Conservation (phyloP, 2,113 vertebrate species). For the Brachyhypopomus gauderio region DNA sequence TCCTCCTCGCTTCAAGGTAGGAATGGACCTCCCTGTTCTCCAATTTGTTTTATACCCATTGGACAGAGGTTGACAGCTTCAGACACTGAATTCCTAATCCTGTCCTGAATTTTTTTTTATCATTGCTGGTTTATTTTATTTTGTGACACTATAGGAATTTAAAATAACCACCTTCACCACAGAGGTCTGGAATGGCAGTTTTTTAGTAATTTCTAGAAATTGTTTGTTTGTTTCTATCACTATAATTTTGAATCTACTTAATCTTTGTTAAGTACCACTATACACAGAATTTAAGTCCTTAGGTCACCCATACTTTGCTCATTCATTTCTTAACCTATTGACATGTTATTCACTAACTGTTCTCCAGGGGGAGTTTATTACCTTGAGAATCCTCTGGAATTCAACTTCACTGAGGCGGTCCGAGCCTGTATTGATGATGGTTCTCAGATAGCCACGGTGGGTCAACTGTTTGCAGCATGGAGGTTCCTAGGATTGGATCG, state of each 20-base stretch:
- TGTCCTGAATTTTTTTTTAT: too few species aligned
- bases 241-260: not conserved
- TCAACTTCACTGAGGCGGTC: conserved; percentile 79
- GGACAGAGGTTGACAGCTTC: not conserved
- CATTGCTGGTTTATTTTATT: too few species aligned
- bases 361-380: conserved; percentile 82
- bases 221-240: not conserved
- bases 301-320: not conserved
- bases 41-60: not conserved
- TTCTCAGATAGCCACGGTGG: conserved; percentile 79
- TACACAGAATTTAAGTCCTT: not conserved
- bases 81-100: too few species aligned
- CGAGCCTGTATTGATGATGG: conserved; percentile 73
- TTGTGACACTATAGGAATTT: too few species aligned
- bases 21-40: not conserved
- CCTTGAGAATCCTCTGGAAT: conserved; percentile 66
- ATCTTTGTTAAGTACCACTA: not conserved
- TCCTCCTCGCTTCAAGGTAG: conserved; percentile 77
- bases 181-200: too few species aligned
- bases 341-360: not conserved
- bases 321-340: not conserved
- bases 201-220: too few species aligned
- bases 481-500: conserved; percentile 77
- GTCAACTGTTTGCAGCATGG: conserved; percentile 87
- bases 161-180: too few species aligned